These are phyloP conservation scores for Oxycera nigricornis DNA, from an alignment of 2,888 invertebrate genomes.

Conservation along the genomic window DNA sequence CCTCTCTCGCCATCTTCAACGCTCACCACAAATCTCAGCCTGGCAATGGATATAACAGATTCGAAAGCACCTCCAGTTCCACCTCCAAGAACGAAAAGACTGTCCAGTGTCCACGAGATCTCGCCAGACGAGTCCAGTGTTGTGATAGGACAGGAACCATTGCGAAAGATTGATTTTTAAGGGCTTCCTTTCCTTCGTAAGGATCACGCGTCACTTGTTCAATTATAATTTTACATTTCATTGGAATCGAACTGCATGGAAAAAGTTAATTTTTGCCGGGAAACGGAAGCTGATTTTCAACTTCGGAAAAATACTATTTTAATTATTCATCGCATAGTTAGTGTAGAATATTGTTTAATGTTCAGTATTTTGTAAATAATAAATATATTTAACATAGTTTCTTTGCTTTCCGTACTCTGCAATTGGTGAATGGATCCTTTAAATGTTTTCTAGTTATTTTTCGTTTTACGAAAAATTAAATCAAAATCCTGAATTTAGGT, in stretches of 20 bases:
- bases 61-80: constrained; percentile 52
- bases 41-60: constrained; percentile 32
- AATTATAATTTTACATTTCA: too few species aligned
- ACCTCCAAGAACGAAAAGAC: constrained; percentile 57
- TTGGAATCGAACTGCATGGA: too few species aligned
- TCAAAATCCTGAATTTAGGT: too few species aligned
- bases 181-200: too few species aligned
- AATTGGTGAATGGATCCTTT: too few species aligned
- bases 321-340: neutral
- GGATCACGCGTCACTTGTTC: too few species aligned
- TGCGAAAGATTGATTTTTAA: neutral
- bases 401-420: too few species aligned
- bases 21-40: constrained; percentile 35
- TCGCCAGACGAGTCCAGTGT: constrained; percentile 54
- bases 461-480: too few species aligned
- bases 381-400: constrained; percentile 22
- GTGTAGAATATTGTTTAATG: constrained; percentile 3
- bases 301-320: neutral
- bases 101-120: constrained; percentile 53
- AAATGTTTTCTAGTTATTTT: too few species aligned
- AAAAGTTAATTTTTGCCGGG: too few species aligned
- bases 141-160: constrained; percentile 39
- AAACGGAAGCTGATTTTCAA: neutral
- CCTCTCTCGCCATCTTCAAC: constrained; percentile 16
- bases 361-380: constrained; percentile 35